Percentiles rank a stretch among this genome's conserved stretches.
Conservation (phyloP, 2,888 invertebrate genomes). For the Chymomyza fuscimana region DNA sequence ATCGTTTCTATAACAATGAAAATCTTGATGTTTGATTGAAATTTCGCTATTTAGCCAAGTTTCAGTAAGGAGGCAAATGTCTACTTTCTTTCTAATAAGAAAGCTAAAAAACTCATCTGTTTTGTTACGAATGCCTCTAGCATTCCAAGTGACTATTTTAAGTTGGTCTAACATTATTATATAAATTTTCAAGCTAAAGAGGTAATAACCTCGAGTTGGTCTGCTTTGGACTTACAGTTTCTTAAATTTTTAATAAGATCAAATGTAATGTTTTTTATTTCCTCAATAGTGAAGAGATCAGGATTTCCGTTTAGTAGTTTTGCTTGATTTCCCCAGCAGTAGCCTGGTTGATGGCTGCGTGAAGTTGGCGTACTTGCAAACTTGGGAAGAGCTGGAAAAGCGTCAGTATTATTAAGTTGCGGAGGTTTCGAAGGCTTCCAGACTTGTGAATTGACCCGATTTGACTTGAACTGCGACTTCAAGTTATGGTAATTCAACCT, state of each 20-base stretch:
- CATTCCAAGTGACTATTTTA: slow-evolving; percentile 17
- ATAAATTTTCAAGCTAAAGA: slow-evolving; percentile 26
- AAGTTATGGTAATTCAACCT: slow-evolving; percentile 11
- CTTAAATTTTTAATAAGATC: slow-evolving; percentile 21
- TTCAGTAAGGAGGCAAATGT: slow-evolving; percentile 22
- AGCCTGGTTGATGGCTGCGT: too few species aligned
- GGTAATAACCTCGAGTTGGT: slow-evolving; percentile 28
- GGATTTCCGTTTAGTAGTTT: not conserved
- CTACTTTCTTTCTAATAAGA: slow-evolving; percentile 12
- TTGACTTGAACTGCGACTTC: not conserved
- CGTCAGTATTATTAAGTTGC: not conserved
- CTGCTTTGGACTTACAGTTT: slow-evolving; percentile 29
- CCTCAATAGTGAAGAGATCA: not conserved
- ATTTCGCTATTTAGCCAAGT: slow-evolving; percentile 12
- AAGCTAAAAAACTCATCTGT: slow-evolving; percentile 16
- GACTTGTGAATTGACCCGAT: not conserved
- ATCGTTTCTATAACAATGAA: slow-evolving; percentile 10
- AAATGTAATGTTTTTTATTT: slow-evolving; percentile 17
- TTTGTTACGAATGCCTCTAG: slow-evolving; percentile 19
- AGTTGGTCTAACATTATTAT: slow-evolving; percentile 20
- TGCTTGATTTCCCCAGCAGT: too few species aligned
- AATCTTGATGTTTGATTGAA: slow-evolving; percentile 16
- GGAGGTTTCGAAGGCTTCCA: not conserved
- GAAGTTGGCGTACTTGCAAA: too few species aligned
- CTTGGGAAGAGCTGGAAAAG: slow-evolving; percentile 11